phyloP scores from a whole-genome alignment of 2,797 vertebrate genomes.

The Melanitta fusca region DNA sequence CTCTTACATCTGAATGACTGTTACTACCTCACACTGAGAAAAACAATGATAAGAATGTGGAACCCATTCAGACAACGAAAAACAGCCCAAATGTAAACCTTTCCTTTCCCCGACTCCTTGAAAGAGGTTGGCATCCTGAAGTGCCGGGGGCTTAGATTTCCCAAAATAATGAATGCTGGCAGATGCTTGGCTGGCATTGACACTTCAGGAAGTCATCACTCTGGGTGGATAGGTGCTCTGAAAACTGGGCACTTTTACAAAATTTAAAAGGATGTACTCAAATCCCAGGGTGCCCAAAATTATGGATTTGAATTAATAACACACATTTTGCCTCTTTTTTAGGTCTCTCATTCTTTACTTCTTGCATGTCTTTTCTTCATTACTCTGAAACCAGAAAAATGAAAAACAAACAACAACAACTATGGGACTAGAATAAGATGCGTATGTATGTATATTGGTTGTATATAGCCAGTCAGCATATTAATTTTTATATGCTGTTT shows the following conservation, averaged over 20 bases:
- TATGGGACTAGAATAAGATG: background rate
- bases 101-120: fast-evolving
- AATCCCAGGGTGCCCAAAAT: background rate
- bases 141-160: background rate
- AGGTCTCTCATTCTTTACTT: background rate
- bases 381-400: background rate
- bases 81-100: background rate
- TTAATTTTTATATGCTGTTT: background rate
- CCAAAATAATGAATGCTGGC: background rate
- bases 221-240: background rate
- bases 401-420: no score
- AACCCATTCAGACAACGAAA: background rate
- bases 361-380: background rate
- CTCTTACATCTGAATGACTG: background rate
- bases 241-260: background rate
- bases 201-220: background rate
- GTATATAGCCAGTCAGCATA: background rate
- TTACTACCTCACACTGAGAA: background rate
- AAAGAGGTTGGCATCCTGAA: background rate
- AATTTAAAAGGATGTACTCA: background rate
- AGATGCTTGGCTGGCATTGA: background rate
- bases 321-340: background rate
- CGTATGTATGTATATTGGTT: background rate
- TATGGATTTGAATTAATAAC: background rate
- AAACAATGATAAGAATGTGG: background rate